Conservation (phyloP, 2,113 vertebrate genomes). For the Acrocephalus arundinaceus region DNA sequence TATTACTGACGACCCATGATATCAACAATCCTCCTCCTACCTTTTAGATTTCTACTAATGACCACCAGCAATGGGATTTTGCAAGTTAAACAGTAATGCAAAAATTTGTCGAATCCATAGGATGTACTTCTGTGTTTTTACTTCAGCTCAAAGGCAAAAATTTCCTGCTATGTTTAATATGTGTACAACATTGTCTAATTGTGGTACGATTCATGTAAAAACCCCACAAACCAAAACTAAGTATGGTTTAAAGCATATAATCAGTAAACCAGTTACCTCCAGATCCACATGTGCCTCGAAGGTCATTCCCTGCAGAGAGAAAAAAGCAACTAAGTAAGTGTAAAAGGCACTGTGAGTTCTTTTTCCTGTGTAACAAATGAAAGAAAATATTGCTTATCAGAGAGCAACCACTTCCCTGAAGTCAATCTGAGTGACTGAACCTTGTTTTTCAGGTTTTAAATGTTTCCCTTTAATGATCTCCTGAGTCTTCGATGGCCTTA, state of each 20-base stretch:
- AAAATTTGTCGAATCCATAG: neutral
- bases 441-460: neutral
- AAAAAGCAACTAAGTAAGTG: neutral
- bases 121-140: neutral
- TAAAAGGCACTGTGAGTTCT: neutral
- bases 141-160: neutral
- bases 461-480: neutral
- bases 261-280: neutral
- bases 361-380: neutral
- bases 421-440: neutral
- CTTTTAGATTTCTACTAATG: neutral
- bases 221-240: neutral
- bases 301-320: neutral
- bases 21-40: neutral
- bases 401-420: neutral
- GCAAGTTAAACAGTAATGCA: neutral
- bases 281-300: neutral
- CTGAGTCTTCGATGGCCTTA: neutral
- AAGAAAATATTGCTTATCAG: neutral
- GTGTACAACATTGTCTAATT: neutral
- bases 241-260: neutral
- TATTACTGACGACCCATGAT: neutral
- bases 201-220: neutral
- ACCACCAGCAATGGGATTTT: neutral
- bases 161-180: neutral